Base-by-base conservation (phyloP, 2,797 vertebrate species). In the Anguilla megastoma region DNA sequence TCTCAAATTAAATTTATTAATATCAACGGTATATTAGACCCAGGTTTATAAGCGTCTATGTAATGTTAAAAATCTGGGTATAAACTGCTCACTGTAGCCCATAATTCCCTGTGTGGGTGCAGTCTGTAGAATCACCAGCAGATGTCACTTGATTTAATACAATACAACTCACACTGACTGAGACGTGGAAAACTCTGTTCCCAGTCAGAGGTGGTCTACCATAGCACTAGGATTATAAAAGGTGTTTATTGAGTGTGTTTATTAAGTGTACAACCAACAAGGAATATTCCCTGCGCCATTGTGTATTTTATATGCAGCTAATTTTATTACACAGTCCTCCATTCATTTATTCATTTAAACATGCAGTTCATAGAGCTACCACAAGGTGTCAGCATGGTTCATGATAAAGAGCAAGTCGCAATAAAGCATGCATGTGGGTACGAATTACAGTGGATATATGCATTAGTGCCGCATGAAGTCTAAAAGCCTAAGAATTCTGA, bases 51-150 rank as follows among this genome's bases (percentile, higher is more conserved):
- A 12, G 12, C 33, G 0, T 36, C 24, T 69, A 5, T 69, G 63
- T 69, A 69, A 69, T 63, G 58, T 63, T 63, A 63, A 18, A 63
- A 63, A 24, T 21, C 58, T 16, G 16, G 24, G 4, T 63, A 21
- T 63, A 63, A 63, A 63, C 58, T 63, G 18, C 58, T 63, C 21
- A 24, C 58, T 63, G 69, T 10, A 27, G 33, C 14, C 74, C 41
- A 30, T 33, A 9, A 30, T 71, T 30, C 24, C 24, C 9, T 33
- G n/a, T 33, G 74, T 79, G 74, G 27, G 2, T 93, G 92, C 82
- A 92, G 91, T 94, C 91, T 93, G 12, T 86, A 30, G 18, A 52
- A 48, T 0, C 63, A 91, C 92, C 95, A 94, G 92, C 87, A 93
- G 95, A 89, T 93, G 94, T 91, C 95, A 93, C 89, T 84, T 93